These are phyloP conservation scores for Megalops atlanticus DNA, from an alignment of 2,113 vertebrate species.

Conservation along the genomic window DNA sequence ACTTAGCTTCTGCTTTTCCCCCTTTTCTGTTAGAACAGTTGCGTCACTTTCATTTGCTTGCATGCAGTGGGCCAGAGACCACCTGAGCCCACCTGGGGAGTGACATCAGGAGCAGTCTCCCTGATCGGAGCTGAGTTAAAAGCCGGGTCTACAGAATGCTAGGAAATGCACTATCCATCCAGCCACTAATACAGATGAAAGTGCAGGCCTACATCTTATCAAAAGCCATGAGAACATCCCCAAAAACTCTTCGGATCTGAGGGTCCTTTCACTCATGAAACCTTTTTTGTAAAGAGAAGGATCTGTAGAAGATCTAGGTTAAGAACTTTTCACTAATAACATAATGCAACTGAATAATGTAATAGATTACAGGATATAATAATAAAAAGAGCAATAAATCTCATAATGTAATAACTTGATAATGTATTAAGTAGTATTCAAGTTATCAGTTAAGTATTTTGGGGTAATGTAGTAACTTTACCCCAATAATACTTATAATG, in stretches of 20 bases:
- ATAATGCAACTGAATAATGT: too few relatives aligned
- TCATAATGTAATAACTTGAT: too few relatives aligned
- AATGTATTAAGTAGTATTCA: too few relatives aligned
- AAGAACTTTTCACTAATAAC: neutral
- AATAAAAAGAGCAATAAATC: too few relatives aligned
- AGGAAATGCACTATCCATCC: neutral
- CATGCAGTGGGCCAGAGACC: neutral
- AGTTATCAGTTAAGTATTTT: too few relatives aligned
- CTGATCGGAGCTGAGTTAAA: conserved; percentile 16
- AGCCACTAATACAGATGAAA: neutral
- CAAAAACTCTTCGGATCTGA: neutral
- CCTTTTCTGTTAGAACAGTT: neutral
- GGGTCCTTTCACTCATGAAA: conserved; percentile 12
- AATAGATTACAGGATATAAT: too few relatives aligned
- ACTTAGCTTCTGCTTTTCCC: conserved; percentile 3
- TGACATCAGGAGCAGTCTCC: conserved; percentile 16
- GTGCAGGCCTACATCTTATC: neutral
- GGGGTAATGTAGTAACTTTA: too few relatives aligned
- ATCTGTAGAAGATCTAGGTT: neutral
- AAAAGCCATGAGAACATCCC: conserved; percentile 3
- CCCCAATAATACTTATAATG: too few relatives aligned
- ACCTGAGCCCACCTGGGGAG: conserved; percentile 22
- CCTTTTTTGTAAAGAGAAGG: too few relatives aligned
- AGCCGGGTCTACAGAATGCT: neutral
- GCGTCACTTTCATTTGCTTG: neutral